Conservation (phyloP, 1,140 invertebrate species). For the Chrysomallon squamiferum region DNA sequence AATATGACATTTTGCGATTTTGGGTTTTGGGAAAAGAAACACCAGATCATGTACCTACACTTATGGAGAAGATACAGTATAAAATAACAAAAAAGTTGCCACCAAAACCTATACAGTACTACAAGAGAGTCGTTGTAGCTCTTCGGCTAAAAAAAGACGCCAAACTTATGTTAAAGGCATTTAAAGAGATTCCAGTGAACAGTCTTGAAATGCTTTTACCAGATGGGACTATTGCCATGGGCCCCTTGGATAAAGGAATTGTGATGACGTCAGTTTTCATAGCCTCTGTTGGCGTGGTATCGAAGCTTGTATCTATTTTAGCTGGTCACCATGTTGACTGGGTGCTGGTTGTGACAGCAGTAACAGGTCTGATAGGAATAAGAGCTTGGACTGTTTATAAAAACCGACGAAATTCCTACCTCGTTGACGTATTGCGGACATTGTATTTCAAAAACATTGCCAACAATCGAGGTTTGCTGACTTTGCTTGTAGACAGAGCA, state of each 20-base stretch:
- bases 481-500: slow-evolving; percentile 56
- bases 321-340: slow-evolving; percentile 41
- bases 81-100: slow-evolving; percentile 9
- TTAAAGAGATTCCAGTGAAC: slow-evolving; percentile 58
- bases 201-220: slow-evolving; percentile 58
- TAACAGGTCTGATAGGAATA: slow-evolving; percentile 24
- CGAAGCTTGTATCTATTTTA: slow-evolving; percentile 45
- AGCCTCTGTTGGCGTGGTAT: slow-evolving; percentile 39
- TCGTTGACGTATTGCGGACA: slow-evolving; percentile 48
- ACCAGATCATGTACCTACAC: slow-evolving; percentile 28
- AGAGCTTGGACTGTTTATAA: slow-evolving; percentile 42
- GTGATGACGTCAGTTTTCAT: slow-evolving; percentile 33
- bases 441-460: slow-evolving; percentile 61
- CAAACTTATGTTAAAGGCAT: slow-evolving; percentile 58
- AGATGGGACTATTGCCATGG: slow-evolving; percentile 54
- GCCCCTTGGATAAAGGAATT: slow-evolving; percentile 40
- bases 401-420: slow-evolving; percentile 48
- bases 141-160: slow-evolving; percentile 55
- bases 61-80: slow-evolving; percentile 24
- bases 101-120: slow-evolving; percentile 42
- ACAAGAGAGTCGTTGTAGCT: slow-evolving; percentile 58
- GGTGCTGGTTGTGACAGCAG: slow-evolving; percentile 32
- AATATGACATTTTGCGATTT: slow-evolving; percentile 58
- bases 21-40: slow-evolving; percentile 57
- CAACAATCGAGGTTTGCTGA: slow-evolving; percentile 56